These are phyloP conservation scores for Nerophis ophidion DNA, from an alignment of 2,113 vertebrate species.

Conservation along the genomic window DNA sequence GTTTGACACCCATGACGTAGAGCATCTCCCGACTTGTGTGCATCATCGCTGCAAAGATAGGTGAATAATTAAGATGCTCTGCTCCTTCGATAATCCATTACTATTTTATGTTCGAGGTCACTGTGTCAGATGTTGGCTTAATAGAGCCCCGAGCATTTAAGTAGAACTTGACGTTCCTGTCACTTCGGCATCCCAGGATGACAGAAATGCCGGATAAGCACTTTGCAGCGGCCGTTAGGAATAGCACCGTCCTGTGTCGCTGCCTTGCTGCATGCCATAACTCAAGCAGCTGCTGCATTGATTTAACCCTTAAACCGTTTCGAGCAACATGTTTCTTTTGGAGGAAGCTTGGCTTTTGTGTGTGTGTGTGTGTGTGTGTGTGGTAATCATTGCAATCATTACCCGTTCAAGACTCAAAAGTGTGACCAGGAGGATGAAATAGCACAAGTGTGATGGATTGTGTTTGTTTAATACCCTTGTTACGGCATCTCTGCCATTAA, in stretches of 20 bases:
- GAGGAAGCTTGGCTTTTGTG: not conserved
- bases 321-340: not conserved
- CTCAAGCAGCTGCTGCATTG: conserved; percentile 7
- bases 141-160: not conserved
- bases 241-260: conserved; percentile 17
- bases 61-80: conserved; percentile 15
- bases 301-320: too few relatives aligned
- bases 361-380: too few relatives aligned
- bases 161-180: conserved; percentile 17
- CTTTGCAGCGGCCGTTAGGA: conserved; percentile 13
- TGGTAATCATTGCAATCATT: too few relatives aligned
- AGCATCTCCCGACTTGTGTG: too few relatives aligned
- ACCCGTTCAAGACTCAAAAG: too few relatives aligned
- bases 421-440: too few relatives aligned
- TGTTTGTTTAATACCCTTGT: too few relatives aligned
- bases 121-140: conserved; percentile 16
- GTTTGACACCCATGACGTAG: too few relatives aligned
- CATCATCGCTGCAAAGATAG: not conserved
- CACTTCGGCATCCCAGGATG: conserved; percentile 18
- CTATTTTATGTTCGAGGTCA: conserved; percentile 12
- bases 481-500: too few relatives aligned
- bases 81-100: not conserved
- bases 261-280: conserved; percentile 3
- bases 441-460: too few relatives aligned
- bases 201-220: conserved; percentile 46